Evolutionary conservation across 1,140 invertebrate genomes (phyloP), one percentile per base, ranked within the genome.

Genomic region (Drosophila trapezifrons): DNA sequence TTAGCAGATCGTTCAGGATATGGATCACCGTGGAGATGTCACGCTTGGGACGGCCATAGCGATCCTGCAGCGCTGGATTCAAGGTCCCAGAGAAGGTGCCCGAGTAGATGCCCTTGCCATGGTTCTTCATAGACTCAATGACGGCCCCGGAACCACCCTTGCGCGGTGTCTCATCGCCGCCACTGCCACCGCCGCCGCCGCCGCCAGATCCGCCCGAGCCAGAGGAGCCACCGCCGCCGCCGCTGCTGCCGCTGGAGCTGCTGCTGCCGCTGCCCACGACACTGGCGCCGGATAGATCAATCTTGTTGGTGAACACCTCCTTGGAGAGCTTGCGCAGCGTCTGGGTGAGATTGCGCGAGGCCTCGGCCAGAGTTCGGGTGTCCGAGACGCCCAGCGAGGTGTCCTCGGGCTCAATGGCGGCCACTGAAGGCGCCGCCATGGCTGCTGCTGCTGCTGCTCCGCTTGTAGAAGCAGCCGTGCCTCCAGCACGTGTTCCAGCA

Each of bases 21-120:
- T 98, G 97, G 63, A 98, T 97, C 56, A 99, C 98, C 15, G 98
- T 99, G 52, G 96, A 97, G 62, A 98, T 98, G 92, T 98, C 97
- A 17, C 97, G 94, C 80, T 97, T 97, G 10, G 98, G 98, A 74
- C 96, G 94, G 1, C 98, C 98, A 91, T 96, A 95, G 72, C 95
- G 95, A 92, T 98, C 98, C 93, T 98, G 98, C 15, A 98, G 93
- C n/a, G 97, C 96, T 62, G 98, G 97, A 93, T 98, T 98, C 13
- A 99, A 92, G 9, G 97, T 98, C 35, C 98, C 97, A 91, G 95
- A 94, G 92, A 96, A 96, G 27, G 96, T 97, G 38, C 96, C 96
- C 18, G 96, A 97, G 90, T 96, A 97, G 52, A 97, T 96, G 74
- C 97, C 98, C 92, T 97, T 97, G 45, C 97, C 97, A 81, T 98